These are phyloP conservation scores for Emydocephalus ijimae DNA, from an alignment of 2,113 vertebrate genomes.

Conservation along the genomic window DNA sequence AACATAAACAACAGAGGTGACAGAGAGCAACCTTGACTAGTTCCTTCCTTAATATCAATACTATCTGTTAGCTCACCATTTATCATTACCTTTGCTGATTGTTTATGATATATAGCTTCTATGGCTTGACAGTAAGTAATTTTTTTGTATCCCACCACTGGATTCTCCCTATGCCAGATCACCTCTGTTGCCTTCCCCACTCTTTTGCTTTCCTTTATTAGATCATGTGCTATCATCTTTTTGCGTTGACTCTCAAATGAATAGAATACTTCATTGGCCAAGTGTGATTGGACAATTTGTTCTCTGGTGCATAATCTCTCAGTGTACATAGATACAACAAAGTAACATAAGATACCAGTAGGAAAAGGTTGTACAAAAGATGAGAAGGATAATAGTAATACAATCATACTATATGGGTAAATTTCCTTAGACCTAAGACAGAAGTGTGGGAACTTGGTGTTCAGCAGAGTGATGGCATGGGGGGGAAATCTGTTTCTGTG, in stretches of 20 bases:
- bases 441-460: not conserved
- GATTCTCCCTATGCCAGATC: not conserved
- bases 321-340: not conserved
- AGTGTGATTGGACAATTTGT: not conserved
- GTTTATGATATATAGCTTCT: too few species aligned
- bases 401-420: not conserved
- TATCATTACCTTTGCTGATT: too few species aligned
- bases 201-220: not conserved
- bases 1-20: too few species aligned
- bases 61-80: too few species aligned
- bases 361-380: not conserved
- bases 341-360: not conserved
- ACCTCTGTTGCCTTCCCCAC: not conserved
- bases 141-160: too few species aligned
- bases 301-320: not conserved
- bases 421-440: not conserved
- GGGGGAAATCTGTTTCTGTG: not conserved
- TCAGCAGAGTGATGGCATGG: not conserved
- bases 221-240: not conserved
- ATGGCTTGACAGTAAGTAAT: too few species aligned
- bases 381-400: not conserved
- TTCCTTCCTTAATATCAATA: too few species aligned
- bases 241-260: not conserved
- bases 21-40: too few species aligned
- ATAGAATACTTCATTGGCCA: not conserved